These are phyloP conservation scores for Congeria kusceri DNA, from an alignment of 2,888 invertebrate species.

Conservation along the genomic window DNA sequence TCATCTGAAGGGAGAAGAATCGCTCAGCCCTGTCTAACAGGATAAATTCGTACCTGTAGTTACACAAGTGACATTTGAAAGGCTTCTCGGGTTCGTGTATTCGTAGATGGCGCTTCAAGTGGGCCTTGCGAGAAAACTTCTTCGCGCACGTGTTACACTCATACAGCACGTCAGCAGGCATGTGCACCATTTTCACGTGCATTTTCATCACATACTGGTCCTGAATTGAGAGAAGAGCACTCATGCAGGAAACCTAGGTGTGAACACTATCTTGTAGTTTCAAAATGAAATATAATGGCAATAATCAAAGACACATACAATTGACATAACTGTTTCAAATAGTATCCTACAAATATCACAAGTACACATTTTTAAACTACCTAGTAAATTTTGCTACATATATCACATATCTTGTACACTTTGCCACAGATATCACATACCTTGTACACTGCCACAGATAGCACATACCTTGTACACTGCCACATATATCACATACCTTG, in stretches of 20 bases:
- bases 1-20: too few species aligned
- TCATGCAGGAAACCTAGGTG: too few species aligned
- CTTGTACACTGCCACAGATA: background rate
- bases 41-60: slow-evolving; percentile 85
- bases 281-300: too few species aligned
- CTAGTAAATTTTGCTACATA: background rate
- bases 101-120: slow-evolving; percentile 85
- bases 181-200: slow-evolving; percentile 86
- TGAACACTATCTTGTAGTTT: slow-evolving; percentile 83
- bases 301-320: too few species aligned
- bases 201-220: slow-evolving; percentile 86
- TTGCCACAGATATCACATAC: slow-evolving; percentile 12
- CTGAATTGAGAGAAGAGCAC: slow-evolving; percentile 63
- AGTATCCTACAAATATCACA: background rate
- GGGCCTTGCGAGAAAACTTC: slow-evolving; percentile 85
- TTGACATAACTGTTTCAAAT: background rate
- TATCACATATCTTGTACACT: slow-evolving; percentile 4
- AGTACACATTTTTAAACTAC: background rate
- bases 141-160: slow-evolving; percentile 84
- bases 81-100: slow-evolving; percentile 85
- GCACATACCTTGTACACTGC: slow-evolving; percentile 83
- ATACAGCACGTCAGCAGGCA: slow-evolving; percentile 85
- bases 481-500: slow-evolving; percentile 82
- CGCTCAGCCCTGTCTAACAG: too few species aligned
- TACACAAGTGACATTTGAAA: slow-evolving; percentile 85